Evolutionary conservation across 2,797 vertebrate genomes (phyloP), one percentile per base, ranked within the genome.

Genomic region (Crenichthys baileyi): DNA sequence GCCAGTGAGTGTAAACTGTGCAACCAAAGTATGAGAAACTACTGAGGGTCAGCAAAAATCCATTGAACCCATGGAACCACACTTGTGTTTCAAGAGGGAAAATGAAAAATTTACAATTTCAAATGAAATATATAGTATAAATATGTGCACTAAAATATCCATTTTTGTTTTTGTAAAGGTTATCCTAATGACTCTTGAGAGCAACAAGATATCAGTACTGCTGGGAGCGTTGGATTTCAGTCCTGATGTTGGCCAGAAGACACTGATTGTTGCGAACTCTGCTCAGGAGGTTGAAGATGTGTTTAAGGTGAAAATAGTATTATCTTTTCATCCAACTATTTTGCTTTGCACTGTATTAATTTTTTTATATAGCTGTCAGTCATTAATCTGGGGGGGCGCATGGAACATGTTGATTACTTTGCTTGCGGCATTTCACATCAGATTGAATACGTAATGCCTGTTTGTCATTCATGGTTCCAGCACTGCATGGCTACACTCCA

Each of bases 281-380:
- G 67, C 84, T 70, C 86, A 92, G 75, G 98, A 99, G 79, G 96
- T 95, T 0, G 97, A 98, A 70, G 89, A 94, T 1, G 95, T 98
- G 13, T 95, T 92, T 90, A 95, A 97, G 95, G 98, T 98, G 31
- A 74, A 0, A 7, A 48, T 46, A 4, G 16, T 29, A 61, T 46
- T 26, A 29, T 48, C 56, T 29, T 8, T n/a, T 60, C 1, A 3
- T 41, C 3, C 3, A n/a, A 5, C 22, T 24, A 13, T 18, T 39
- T 46, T 11, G 8, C 4, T 7, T 6, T 29, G 46, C 3, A 22
- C 61, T 22, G 7, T 61, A 61, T 16, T 31, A 36, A 63, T 18
- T 70, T 70, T n/a, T 31, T 0, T 46, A 7, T 7, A 6, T 5
- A 15, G 12, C 24, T 36, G 7, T 63, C 26, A 36, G 31, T 63